Conservation (phyloP, 2,113 vertebrate genomes). For the Zeus faber region DNA sequence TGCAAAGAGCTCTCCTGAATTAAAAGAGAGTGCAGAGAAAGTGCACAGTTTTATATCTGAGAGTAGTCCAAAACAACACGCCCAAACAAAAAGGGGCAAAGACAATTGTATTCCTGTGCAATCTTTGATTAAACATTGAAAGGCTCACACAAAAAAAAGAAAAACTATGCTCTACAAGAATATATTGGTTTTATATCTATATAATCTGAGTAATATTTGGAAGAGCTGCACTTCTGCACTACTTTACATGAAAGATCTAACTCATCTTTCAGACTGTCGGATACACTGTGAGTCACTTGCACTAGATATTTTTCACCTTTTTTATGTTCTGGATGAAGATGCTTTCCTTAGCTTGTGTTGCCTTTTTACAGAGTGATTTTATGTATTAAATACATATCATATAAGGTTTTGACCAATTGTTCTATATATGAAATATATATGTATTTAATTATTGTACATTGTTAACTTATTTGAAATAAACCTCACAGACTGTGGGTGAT, state of each 20-base stretch:
- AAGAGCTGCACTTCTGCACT: constrained; percentile 64
- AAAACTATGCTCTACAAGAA: constrained; percentile 31
- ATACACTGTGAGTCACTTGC: constrained; percentile 73
- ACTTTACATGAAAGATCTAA: constrained; percentile 52
- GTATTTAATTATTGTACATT: constrained; percentile 32
- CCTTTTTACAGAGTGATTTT: constrained; percentile 23
- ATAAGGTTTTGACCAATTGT: constrained; percentile 54
- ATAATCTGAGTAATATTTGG: constrained; percentile 41
- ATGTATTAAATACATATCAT: constrained; percentile 42
- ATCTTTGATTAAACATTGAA: not conserved
- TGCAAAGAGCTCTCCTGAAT: constrained; percentile 1
- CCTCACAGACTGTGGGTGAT: constrained; percentile 17
- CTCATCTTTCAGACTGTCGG: constrained; percentile 61
- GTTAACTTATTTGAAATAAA: constrained; percentile 66
- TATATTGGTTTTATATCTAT: constrained; percentile 32
- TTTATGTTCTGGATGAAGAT: constrained; percentile 40
- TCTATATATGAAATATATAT: constrained; percentile 27
- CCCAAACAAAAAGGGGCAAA: not conserved
- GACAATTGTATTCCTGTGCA: not conserved
- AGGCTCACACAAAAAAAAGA: constrained; percentile 40
- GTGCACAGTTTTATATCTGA: constrained; percentile 10
- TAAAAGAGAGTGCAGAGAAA: constrained; percentile 4
- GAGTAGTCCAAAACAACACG: too few relatives aligned
- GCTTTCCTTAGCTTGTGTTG: constrained; percentile 25
- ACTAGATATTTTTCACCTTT: constrained; percentile 49